These are phyloP conservation scores for Brachionus koreanus DNA, from an alignment of 1,140 invertebrate genomes.

Conservation along the genomic window DNA sequence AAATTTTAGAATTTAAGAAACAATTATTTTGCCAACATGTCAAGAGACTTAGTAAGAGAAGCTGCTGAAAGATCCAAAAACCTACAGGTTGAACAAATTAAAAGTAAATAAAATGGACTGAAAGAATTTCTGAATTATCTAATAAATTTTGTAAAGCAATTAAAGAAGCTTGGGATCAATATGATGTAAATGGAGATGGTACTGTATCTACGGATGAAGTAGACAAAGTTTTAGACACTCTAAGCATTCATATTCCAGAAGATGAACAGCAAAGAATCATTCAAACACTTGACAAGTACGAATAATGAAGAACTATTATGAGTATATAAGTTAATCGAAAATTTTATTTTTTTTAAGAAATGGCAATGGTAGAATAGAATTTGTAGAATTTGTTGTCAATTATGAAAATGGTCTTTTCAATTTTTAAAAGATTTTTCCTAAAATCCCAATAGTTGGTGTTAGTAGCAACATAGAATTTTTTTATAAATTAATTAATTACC, in stretches of 20 bases:
- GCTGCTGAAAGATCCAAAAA: slow-evolving; percentile 36
- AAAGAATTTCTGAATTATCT: neutral
- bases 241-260: slow-evolving; percentile 33
- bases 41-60: slow-evolving; percentile 39
- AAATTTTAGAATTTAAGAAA: neutral
- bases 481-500: neutral
- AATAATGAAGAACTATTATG: neutral
- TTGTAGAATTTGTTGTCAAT: slow-evolving; percentile 34
- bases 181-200: slow-evolving; percentile 41
- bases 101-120: neutral
- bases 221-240: slow-evolving; percentile 5
- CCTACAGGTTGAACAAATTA: slow-evolving; percentile 28
- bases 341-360: slow-evolving; percentile 2
- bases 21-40: neutral
- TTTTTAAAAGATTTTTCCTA: neutral
- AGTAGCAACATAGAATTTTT: neutral
- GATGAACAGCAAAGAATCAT: slow-evolving; percentile 8
- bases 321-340: neutral
- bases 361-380: slow-evolving; percentile 36
- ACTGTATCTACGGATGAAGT: slow-evolving; percentile 19
- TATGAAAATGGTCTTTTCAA: slow-evolving; percentile 43
- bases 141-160: neutral
- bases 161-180: slow-evolving; percentile 36
- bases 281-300: slow-evolving; percentile 2
- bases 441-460: neutral